phyloP scores from a whole-genome alignment of 1,140 invertebrate species.

The Dryas iulia region DNA sequence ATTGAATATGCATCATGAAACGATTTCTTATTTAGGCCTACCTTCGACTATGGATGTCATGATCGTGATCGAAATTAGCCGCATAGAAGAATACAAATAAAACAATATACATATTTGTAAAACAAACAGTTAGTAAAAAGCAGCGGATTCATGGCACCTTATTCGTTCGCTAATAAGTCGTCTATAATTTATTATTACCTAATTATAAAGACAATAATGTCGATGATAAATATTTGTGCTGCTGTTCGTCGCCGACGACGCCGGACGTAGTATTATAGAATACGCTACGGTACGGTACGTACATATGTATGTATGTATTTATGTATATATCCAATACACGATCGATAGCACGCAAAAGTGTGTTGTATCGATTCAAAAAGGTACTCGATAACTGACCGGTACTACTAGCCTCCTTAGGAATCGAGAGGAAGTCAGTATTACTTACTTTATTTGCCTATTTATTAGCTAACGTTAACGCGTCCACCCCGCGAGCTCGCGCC shows the following conservation, averaged over 20 bases:
- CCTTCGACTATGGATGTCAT: conserved; percentile 12
- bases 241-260: conserved; percentile 34
- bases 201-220: conserved; percentile 36
- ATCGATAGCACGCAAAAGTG: conserved; percentile 23
- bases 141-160: conserved; percentile 11
- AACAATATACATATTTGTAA: not conserved
- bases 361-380: conserved; percentile 26
- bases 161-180: conserved; percentile 26
- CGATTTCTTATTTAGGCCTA: conserved; percentile 27
- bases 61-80: not conserved
- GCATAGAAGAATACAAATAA: conserved; percentile 9
- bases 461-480: conserved; percentile 55
- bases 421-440: conserved; percentile 75
- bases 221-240: conserved; percentile 39
- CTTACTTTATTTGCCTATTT: conserved; percentile 73
- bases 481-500: conserved; percentile 28
- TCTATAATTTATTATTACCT: conserved; percentile 40
- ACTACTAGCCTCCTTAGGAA: conserved; percentile 66
- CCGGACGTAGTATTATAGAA: conserved; percentile 42
- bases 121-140: conserved; percentile 5
- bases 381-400: conserved; percentile 33
- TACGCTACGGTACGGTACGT: conserved; percentile 35
- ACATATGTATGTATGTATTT: not conserved
- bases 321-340: conserved; percentile 17
- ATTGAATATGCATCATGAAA: not conserved